Evolutionary conservation across 1,140 invertebrate genomes (phyloP).

Genomic region (Cataglyphis hispanica): DNA sequence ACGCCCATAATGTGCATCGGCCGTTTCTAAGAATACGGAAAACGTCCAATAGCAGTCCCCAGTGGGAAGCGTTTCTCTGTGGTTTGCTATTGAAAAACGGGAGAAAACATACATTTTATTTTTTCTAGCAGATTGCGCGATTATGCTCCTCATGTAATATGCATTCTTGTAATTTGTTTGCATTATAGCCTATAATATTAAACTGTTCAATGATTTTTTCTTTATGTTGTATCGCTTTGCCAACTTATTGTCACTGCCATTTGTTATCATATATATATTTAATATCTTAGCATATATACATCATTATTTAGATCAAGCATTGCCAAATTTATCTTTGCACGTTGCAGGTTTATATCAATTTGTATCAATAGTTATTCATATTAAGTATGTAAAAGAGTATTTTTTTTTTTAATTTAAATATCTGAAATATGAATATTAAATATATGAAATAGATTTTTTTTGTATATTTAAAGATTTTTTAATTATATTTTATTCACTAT

Average conservation of each 20-base stretch:
- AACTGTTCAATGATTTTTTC: constrained; percentile 46
- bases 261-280: constrained; percentile 29
- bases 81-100: constrained; percentile 53
- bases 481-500: constrained; percentile 7
- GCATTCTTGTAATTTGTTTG: constrained; percentile 24
- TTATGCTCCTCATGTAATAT: constrained; percentile 37
- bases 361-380: background rate
- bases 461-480: background rate
- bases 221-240: constrained; percentile 56
- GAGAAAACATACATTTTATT: constrained; percentile 62
- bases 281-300: constrained; percentile 4
- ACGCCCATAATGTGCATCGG: constrained; percentile 64
- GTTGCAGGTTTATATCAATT: background rate
- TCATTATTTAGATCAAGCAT: background rate
- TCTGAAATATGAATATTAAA: no score
- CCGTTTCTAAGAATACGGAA: constrained; percentile 58
- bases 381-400: background rate
- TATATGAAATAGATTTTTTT: background rate
- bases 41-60: constrained; percentile 47
- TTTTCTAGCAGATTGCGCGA: constrained; percentile 53
- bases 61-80: constrained; percentile 51
- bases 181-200: constrained; percentile 12
- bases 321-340: background rate
- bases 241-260: constrained; percentile 18
- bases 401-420: no score